Base-by-base conservation (phyloP, 2,113 vertebrate genomes). In the Channa maculata region DNA sequence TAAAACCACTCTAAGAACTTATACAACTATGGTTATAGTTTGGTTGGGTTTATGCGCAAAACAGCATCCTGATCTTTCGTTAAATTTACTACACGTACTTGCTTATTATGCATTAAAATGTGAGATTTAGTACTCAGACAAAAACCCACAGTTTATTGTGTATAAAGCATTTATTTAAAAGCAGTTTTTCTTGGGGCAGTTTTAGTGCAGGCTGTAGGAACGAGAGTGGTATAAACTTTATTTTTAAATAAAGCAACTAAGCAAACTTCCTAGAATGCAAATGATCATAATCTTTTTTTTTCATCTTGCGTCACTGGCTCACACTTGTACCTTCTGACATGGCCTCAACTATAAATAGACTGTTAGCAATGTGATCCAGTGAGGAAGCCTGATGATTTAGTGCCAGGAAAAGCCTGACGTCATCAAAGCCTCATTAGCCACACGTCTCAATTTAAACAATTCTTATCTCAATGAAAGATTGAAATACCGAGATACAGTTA, bases 281-380 rank as follows among this genome's bases (percentile, higher is more conserved):
- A 24, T 37, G 34, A 14, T 45, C 39, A 15, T n/a, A 69, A 66
- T 69, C 24, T 82, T 53, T 48, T 66, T 80, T 41, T 33, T 59
- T 75, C 68, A 65, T 33, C 65, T 13, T 38, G 51, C 75, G 53
- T 65, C 49, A 66, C 39, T 68, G 62, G 79, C 65, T 12, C 50
- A n/a, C 43, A 15, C 15, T 54, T 8, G 71, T 60, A 65, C 60
- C 58, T 65, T 75, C 70, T 89, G 75, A 14, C 58, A 50, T 70
- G 71, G 50, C 34, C 70, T 3, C 9, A 15, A 53, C 2, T 89
- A 84, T 76, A 82, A 89, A 88, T 92, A 92, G 84, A 77, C 37
- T 49, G 65, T 51, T 50, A 76, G 88, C 41, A 87, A 90, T 44
- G 41, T 0, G 66, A 92, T 68, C 82, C 57, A 12, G 12, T 8